Conservation (phyloP, 1,140 invertebrate genomes). For the Dreissena rostriformis region DNA sequence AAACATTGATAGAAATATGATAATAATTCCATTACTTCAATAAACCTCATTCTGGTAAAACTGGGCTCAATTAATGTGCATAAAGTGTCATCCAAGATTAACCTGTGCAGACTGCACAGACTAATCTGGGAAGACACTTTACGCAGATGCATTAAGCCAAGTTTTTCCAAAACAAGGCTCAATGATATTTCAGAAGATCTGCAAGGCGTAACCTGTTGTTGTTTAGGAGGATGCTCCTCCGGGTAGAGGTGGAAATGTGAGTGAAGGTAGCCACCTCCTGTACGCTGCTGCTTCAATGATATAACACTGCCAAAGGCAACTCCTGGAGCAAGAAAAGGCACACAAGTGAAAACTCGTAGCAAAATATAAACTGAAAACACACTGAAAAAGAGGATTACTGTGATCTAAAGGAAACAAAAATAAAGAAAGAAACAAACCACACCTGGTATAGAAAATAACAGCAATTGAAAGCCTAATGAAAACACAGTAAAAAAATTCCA, state of each 20-base stretch:
- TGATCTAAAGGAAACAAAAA: no score
- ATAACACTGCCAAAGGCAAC: conserved; percentile 94
- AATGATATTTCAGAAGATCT: conserved; percentile 15
- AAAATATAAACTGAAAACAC: no score
- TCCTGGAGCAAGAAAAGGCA: conserved; percentile 81
- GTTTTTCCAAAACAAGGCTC: neutral
- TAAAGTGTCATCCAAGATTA: neutral
- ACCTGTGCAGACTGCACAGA: neutral
- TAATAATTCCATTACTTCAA: no score
- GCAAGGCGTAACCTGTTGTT: conserved; percentile 89
- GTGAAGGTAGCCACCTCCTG: conserved; percentile 97
- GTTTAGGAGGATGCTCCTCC: conserved; percentile 93
- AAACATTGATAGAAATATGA: no score
- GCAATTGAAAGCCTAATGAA: no score
- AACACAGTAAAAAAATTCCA: no score
- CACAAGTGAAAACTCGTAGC: neutral
- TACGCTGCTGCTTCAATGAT: conserved; percentile 96
- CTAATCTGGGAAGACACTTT: neutral
- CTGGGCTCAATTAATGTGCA: no score
- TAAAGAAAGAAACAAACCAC: no score
- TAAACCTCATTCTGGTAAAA: no score
- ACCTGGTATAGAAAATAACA: no score
- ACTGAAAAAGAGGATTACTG: no score
- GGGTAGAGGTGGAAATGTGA: conserved; percentile 98
- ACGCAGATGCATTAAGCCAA: no score